Percentiles rank a stretch among this genome's conserved stretches.
Evolutionary conservation across 2,113 vertebrate species (phyloP).

Genomic region (Marmota monax): DNA sequence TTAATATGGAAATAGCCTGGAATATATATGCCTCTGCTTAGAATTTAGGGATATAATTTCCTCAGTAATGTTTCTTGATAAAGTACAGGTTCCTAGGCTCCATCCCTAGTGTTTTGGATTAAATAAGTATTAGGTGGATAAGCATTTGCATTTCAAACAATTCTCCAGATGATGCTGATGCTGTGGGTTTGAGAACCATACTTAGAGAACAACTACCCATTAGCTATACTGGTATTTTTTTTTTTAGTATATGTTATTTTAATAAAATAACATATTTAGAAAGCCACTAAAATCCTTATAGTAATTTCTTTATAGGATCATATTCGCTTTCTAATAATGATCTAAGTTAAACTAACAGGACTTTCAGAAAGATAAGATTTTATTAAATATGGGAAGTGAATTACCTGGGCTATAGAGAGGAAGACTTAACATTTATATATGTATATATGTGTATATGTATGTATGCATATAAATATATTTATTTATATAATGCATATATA

Average conservation of each 20-base stretch:
- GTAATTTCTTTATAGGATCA: not conserved
- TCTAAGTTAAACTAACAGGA: not conserved
- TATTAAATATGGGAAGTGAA: not conserved
- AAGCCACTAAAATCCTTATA: not conserved
- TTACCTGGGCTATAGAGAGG: not conserved
- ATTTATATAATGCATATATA: too few species aligned
- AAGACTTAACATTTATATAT: not conserved
- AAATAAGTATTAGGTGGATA: not conserved
- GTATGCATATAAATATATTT: too few species aligned
- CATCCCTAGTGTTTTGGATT: not conserved
- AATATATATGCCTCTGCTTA: slow-evolving; percentile 41
- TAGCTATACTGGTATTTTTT: not conserved
- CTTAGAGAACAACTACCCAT: not conserved
- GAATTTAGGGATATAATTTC: slow-evolving; percentile 8
- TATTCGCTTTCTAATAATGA: not conserved
- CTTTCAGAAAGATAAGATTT: not conserved
- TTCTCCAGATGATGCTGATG: not conserved
- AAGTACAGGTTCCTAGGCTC: not conserved
- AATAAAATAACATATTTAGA: not conserved
- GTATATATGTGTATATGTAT: too few species aligned
- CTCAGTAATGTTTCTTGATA: not conserved
- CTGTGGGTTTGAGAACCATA: not conserved
- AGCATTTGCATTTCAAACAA: not conserved
- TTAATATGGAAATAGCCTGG: slow-evolving; percentile 49
- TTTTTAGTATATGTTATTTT: not conserved